Evolutionary conservation across 2,797 vertebrate genomes (phyloP), one percentile per base, ranked within the genome.

Genomic region (Danio kyathit): DNA sequence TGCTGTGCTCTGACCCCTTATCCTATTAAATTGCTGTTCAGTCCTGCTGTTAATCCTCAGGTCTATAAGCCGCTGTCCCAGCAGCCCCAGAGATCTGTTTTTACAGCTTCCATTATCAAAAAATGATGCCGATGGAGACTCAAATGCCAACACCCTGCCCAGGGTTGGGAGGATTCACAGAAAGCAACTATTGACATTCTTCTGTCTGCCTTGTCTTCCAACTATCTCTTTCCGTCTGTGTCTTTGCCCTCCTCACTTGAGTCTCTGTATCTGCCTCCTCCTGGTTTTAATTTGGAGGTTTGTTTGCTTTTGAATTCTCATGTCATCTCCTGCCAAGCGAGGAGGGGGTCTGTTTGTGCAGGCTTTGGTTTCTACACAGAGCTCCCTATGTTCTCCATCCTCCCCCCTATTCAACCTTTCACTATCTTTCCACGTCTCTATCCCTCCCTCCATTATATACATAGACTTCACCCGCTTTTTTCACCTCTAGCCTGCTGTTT

Each of bases 231-330:
- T 19, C 4, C 0, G 21, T 65, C 49, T 60, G 2, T 51, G 14
- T 64, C 40, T 38, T 29, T 70, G 29, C 38, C 73, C 73, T 52
- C 38, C 38, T 44, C 8, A 70, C 48, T 16, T 44, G 19, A 7
- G 49, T 14, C 41, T 76, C 48, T 76, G 65, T 65, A 52, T 83
- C 60, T 69, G n/a, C 74, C 71, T 74, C 46, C 71, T 86, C 72
- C 88, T 90, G 91, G 81, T 91, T 92, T 93, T 89, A 89, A 91
- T 93, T 93, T 90, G 78, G 65, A 76, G 76, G 82, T 81, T 79
- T 89, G 88, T 92, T 92, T 92, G 89, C 88, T 89, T 92, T 90
- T 49, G 51, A 74, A 86, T 83, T 78, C 81, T 64, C 80, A 57
- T 85, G 84, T 88, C 86, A 80, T 90, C 87, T 89, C 88, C 86